Percentiles rank a stretch among this genome's conserved stretches.
Evolutionary conservation across 2,888 invertebrate genomes (phyloP).

Genomic region (Ischnus inquisitorius): DNA sequence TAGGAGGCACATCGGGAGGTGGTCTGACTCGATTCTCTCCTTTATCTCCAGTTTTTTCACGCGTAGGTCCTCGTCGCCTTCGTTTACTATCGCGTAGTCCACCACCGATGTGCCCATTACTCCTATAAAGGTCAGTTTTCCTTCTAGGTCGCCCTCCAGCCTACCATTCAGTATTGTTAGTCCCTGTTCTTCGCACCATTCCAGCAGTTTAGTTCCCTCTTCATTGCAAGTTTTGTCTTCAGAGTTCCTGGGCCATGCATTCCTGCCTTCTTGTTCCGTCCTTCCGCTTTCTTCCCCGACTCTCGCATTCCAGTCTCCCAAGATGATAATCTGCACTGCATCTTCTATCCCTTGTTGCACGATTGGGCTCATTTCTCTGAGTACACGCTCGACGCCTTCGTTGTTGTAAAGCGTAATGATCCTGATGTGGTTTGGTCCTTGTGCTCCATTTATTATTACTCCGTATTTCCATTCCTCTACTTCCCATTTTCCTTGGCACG

Average conservation of each 20-base stretch:
- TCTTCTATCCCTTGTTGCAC: slow-evolving; percentile 33
- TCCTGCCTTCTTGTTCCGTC: slow-evolving; percentile 26
- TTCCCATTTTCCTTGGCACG: not conserved
- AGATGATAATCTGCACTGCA: slow-evolving; percentile 18
- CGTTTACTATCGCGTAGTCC: slow-evolving; percentile 37
- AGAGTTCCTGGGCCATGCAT: slow-evolving; percentile 34
- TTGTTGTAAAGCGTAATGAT: slow-evolving; percentile 51
- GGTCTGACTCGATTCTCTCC: slow-evolving; percentile 34
- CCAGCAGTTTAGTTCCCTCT: slow-evolving; percentile 45
- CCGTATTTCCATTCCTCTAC: slow-evolving; percentile 36
- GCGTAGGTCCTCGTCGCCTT: slow-evolving; percentile 16
- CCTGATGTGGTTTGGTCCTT: slow-evolving; percentile 5
- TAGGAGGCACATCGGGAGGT: slow-evolving; percentile 15
- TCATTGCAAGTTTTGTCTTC: too few species aligned
- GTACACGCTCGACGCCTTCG: slow-evolving; percentile 19
- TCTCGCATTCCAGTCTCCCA: slow-evolving; percentile 49
- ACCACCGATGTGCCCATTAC: slow-evolving; percentile 29
- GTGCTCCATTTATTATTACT: slow-evolving; percentile 3
- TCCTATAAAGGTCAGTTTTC: slow-evolving; percentile 41
- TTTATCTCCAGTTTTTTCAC: slow-evolving; percentile 17
- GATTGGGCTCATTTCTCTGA: slow-evolving; percentile 25
- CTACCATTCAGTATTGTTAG: slow-evolving; percentile 45
- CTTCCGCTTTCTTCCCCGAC: slow-evolving; percentile 39
- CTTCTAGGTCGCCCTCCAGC: slow-evolving; percentile 32
- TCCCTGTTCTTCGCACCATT: slow-evolving; percentile 41